phyloP scores from a whole-genome alignment of 2,888 invertebrate genomes.

The Papilio elwesi region DNA sequence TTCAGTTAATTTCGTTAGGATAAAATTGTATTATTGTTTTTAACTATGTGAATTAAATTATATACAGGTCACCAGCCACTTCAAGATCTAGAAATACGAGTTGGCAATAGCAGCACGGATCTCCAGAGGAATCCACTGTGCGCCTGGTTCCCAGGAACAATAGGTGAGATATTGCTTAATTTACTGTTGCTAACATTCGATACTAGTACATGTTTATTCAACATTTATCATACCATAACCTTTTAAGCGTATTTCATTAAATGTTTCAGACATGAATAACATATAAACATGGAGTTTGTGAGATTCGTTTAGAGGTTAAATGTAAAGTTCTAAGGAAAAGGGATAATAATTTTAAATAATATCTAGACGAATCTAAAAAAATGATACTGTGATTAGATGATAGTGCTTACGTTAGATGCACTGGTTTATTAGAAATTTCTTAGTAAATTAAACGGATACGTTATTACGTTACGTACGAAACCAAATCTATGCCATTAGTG shows the following conservation, averaged over 20 bases:
- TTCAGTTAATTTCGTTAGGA: background rate
- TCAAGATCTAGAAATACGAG: constrained; percentile 94
- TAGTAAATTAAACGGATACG: no score
- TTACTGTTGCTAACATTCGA: background rate
- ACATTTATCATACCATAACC: background rate
- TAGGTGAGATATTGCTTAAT: constrained; percentile 82
- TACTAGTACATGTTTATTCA: background rate
- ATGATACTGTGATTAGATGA: no score
- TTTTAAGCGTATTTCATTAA: background rate
- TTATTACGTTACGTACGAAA: no score
- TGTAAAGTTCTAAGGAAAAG: no score
- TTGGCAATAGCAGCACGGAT: constrained; percentile 95
- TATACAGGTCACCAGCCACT: constrained; percentile 91
- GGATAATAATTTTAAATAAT: no score
- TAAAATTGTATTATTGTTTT: background rate
- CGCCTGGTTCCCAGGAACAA: constrained; percentile 96
- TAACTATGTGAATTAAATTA: no score
- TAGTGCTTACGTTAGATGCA: no score
- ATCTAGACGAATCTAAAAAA: no score
- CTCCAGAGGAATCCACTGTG: constrained; percentile 95
- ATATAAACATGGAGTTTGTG: background rate
- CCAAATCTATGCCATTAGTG: no score
- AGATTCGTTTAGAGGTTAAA: no score
- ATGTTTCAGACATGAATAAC: background rate
- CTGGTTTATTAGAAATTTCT: no score